phyloP scores from a whole-genome alignment of 2,888 invertebrate species.

The Microctonus aethiopoides region DNA sequence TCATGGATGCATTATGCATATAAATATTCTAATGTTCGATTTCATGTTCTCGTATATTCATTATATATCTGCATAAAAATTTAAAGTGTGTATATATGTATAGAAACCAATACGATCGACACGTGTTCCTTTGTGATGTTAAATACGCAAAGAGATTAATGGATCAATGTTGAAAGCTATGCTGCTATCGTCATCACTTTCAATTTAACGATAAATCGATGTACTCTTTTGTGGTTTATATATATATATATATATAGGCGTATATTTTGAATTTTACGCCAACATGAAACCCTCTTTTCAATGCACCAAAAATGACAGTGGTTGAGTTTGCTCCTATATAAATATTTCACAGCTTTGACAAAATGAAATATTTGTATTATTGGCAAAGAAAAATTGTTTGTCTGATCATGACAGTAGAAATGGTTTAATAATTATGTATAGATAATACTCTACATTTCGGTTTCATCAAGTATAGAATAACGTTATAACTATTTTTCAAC shows the following conservation, averaged over 20 bases:
- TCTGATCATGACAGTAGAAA: not conserved
- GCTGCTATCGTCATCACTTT: slow-evolving; percentile 16
- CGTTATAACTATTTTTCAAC: too few relatives aligned
- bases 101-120: not conserved
- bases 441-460: not conserved
- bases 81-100: too few relatives aligned
- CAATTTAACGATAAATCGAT: slow-evolving; percentile 15
- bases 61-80: too few relatives aligned
- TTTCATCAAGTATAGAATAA: too few relatives aligned
- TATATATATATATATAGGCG: not conserved
- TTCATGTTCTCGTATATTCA: slow-evolving; percentile 24
- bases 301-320: not conserved
- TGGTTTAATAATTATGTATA: too few relatives aligned
- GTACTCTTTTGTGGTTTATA: not conserved
- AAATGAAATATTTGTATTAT: not conserved
- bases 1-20: slow-evolving; percentile 38
- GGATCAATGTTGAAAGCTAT: slow-evolving; percentile 17
- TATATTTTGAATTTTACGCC: not conserved
- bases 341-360: not conserved
- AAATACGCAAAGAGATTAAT: slow-evolving; percentile 22
- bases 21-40: slow-evolving; percentile 31
- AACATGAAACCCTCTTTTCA: not conserved
- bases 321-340: not conserved
- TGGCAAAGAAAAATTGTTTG: not conserved
- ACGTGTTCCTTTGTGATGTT: slow-evolving; percentile 30